These are phyloP conservation scores for Leptopilina clavipes DNA, from an alignment of 1,140 invertebrate genomes.

Conservation along the genomic window DNA sequence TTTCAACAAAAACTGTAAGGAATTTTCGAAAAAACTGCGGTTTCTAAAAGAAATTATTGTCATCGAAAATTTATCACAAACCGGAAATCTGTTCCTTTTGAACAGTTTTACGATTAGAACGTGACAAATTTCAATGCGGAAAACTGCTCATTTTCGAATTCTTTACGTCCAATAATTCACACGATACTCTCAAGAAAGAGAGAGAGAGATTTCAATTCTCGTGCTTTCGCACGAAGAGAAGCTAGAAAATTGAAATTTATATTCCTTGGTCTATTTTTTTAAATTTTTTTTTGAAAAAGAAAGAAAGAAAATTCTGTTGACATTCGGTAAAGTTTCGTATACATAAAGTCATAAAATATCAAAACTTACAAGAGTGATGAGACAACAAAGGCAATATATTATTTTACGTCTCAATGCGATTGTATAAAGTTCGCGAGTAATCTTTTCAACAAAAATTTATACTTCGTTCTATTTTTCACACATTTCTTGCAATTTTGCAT, in stretches of 20 bases:
- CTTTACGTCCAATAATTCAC: neutral
- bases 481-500: too few species aligned
- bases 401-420: neutral
- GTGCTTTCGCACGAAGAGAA: neutral
- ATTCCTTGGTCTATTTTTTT: neutral
- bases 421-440: neutral
- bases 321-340: neutral
- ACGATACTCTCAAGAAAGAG: neutral
- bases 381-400: slow-evolving; percentile 11
- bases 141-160: neutral
- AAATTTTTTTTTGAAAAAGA: neutral
- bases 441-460: too few species aligned
- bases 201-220: neutral
- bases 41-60: neutral
- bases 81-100: neutral
- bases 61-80: neutral
- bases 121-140: slow-evolving; percentile 5
- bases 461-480: too few species aligned
- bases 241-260: slow-evolving; percentile 6
- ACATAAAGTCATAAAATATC: slow-evolving; percentile 14
- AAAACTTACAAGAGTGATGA: neutral
- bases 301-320: neutral
- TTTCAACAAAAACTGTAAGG: neutral
- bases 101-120: slow-evolving; percentile 10
- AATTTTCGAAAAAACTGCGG: neutral